phyloP scores from a whole-genome alignment of 2,113 vertebrate genomes.

The Pipra filicauda region DNA sequence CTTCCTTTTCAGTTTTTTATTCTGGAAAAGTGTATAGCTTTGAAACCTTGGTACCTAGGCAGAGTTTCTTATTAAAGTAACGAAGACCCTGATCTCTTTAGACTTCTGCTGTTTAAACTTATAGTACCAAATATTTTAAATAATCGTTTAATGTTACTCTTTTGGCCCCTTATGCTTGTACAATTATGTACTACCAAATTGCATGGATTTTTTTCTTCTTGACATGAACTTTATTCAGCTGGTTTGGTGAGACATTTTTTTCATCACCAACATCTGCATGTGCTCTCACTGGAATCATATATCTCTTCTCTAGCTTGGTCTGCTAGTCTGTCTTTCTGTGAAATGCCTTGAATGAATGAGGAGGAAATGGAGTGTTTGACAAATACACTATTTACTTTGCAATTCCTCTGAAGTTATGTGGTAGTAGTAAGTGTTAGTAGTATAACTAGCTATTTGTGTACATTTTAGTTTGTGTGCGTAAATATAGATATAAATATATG shows the following conservation, averaged over 20 bases:
- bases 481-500: not conserved
- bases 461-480: not conserved
- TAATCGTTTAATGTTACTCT: not conserved
- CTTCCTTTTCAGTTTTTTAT: not conserved
- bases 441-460: not conserved
- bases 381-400: not conserved
- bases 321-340: not conserved
- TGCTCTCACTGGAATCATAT: not conserved
- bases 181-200: not conserved
- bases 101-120: not conserved
- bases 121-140: not conserved
- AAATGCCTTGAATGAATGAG: not conserved
- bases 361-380: not conserved
- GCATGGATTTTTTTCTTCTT: not conserved
- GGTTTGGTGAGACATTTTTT: not conserved
- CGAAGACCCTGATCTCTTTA: not conserved
- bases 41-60: not conserved
- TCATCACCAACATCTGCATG: not conserved
- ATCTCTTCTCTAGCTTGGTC: not conserved
- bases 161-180: not conserved
- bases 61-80: not conserved
- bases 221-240: not conserved
- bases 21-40: not conserved
- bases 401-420: not conserved
- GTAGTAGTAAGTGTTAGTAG: not conserved